Evolutionary conservation across 2,113 vertebrate species (phyloP).

Genomic region (Drymodes brunneopygia): DNA sequence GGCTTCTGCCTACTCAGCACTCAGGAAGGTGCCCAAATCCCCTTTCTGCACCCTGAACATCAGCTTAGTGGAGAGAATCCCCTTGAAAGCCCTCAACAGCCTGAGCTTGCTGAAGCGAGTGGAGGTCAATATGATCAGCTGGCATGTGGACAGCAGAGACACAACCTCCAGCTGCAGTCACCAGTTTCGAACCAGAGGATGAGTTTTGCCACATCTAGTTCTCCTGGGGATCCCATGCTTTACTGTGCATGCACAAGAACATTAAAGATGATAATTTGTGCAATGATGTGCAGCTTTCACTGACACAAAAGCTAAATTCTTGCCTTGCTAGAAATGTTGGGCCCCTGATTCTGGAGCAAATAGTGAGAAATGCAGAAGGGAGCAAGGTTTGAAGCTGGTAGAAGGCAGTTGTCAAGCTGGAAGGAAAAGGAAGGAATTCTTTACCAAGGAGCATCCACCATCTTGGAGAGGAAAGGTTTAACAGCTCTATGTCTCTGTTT

Average conservation of each 20-base stretch:
- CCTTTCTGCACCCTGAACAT: background rate
- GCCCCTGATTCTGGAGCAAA: background rate
- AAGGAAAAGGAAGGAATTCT: background rate
- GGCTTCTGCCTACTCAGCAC: background rate
- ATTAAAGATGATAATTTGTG: background rate
- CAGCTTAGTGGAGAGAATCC: background rate
- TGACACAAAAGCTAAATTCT: background rate
- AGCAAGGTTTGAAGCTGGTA: background rate
- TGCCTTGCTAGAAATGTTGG: background rate
- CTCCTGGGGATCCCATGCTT: background rate
- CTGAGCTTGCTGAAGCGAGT: accelerated
- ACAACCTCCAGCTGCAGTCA: background rate
- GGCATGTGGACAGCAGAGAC: background rate
- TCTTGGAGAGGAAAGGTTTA: background rate
- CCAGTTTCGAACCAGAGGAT: background rate
- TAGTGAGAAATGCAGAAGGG: background rate
- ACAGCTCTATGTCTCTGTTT: background rate
- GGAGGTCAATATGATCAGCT: background rate
- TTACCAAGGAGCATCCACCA: background rate
- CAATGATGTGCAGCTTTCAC: background rate
- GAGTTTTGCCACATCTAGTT: background rate
- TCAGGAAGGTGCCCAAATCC: background rate
- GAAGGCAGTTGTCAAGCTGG: background rate
- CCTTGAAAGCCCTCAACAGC: background rate
- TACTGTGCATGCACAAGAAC: background rate